Percentiles rank a stretch among this genome's conserved stretches.
These are phyloP conservation scores for Xiphydria camelus DNA, from an alignment of 2,888 invertebrate genomes.

Conservation along the genomic window DNA sequence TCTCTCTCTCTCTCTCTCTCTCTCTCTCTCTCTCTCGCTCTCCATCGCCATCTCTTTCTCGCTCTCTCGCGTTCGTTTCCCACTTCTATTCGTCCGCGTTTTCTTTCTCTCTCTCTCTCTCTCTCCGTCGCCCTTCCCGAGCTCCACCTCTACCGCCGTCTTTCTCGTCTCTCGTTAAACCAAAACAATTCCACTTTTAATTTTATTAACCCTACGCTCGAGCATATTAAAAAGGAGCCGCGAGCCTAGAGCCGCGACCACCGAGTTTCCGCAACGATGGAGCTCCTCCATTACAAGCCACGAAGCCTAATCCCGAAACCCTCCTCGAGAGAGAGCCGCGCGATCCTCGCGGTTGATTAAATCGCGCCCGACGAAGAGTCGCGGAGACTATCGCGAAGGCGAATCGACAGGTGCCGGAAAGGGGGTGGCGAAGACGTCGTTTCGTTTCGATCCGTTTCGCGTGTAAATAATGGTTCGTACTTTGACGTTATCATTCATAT, in stretches of 20 bases:
- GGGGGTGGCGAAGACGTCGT: too few species aligned
- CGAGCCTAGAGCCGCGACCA: background rate
- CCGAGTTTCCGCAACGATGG: background rate
- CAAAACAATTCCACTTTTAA: slow-evolving; percentile 17
- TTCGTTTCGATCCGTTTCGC: too few species aligned
- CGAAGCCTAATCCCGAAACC: slow-evolving; percentile 1
- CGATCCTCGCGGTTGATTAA: slow-evolving; percentile 3
- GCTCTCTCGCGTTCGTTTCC: slow-evolving; percentile 11
- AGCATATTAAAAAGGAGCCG: slow-evolving; percentile 11
- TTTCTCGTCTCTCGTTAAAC: slow-evolving; percentile 13
- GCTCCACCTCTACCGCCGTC: slow-evolving; percentile 1
- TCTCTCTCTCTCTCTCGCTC: slow-evolving; percentile 10
- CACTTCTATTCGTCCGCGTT: slow-evolving; percentile 7
- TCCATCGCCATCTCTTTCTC: slow-evolving; percentile 7
- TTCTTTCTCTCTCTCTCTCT: slow-evolving; percentile 3
- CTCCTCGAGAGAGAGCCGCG: background rate
- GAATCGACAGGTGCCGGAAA: too few species aligned
- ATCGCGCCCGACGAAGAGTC: background rate
- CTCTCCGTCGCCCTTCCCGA: background rate
- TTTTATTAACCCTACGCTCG: slow-evolving; percentile 11
- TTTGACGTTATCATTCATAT: too few species aligned
- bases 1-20: slow-evolving; percentile 17
- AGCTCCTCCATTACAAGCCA: background rate
- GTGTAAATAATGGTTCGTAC: too few species aligned
- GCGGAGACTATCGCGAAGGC: too few species aligned